Evolutionary conservation across 2,113 vertebrate species (phyloP).

Genomic region (Pholis gunnellus): DNA sequence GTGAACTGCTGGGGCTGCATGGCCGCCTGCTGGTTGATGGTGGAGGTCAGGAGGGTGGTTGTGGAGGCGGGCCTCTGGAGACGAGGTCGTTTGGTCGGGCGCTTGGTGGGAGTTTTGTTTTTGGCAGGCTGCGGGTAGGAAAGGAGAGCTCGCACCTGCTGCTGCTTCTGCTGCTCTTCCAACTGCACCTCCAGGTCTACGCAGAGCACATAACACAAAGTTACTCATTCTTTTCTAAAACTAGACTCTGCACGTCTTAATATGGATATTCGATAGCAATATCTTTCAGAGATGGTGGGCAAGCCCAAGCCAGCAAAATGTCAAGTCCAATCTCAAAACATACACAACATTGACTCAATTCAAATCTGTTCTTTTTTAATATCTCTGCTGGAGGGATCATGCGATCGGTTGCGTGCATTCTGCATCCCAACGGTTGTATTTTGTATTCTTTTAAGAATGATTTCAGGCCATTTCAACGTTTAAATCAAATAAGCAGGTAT

Average conservation of each 20-base stretch:
- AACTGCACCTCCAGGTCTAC: slow-evolving; percentile 93
- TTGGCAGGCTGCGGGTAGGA: slow-evolving; percentile 88
- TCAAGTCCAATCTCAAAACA: slow-evolving; percentile 17
- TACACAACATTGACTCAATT: slow-evolving; percentile 21
- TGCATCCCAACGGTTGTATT: too few relatives aligned
- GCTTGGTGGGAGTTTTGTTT: slow-evolving; percentile 87
- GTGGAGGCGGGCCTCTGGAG: slow-evolving; percentile 93
- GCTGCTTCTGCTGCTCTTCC: slow-evolving; percentile 93
- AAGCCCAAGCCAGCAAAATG: slow-evolving; percentile 21
- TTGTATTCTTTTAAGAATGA: too few relatives aligned
- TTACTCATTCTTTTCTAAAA: not conserved
- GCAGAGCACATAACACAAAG: slow-evolving; percentile 6
- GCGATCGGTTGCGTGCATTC: too few relatives aligned
- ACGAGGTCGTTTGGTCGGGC: slow-evolving; percentile 90
- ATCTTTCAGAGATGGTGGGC: not conserved
- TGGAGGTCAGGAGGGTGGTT: slow-evolving; percentile 88
- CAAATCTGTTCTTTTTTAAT: not conserved
- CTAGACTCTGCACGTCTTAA: not conserved
- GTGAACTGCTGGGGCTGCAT: slow-evolving; percentile 83
- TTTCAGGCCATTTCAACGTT: too few relatives aligned
- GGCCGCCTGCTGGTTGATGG: slow-evolving; percentile 82
- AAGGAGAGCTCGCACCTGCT: slow-evolving; percentile 86
- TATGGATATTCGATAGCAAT: slow-evolving; percentile 4
- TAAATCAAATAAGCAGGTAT: too few relatives aligned
- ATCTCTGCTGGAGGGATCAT: too few relatives aligned